A percentile compares a stretch with the other conserved stretches of the same genome.
Evolutionary conservation across 2,113 vertebrate species (phyloP).

Genomic region (Stercorarius parasiticus): DNA sequence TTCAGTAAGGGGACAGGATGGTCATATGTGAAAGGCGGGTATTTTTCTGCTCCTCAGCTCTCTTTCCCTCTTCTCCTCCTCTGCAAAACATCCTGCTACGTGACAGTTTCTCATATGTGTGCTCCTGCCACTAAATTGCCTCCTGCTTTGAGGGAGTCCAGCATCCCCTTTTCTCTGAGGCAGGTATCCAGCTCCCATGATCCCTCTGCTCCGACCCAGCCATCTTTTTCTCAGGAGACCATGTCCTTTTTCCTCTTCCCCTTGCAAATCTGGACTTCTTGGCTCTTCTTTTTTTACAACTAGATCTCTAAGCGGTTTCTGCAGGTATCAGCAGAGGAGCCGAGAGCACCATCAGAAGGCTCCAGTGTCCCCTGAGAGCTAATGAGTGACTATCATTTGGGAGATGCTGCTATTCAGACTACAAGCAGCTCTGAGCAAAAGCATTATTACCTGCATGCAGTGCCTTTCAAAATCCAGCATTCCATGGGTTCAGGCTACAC

Average conservation of each 20-base stretch:
- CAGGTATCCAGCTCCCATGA: not conserved
- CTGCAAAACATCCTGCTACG: not conserved
- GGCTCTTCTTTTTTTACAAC: not conserved
- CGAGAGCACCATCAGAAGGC: not conserved
- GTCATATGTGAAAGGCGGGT: not conserved
- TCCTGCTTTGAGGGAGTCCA: not conserved
- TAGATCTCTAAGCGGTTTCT: not conserved
- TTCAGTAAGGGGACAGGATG: not conserved
- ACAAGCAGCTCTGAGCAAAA: not conserved
- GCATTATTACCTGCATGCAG: not conserved
- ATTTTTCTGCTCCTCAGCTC: not conserved
- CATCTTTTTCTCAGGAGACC: not conserved
- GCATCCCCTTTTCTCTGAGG: not conserved
- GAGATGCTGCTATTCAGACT: not conserved
- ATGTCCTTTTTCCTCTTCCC: not conserved
- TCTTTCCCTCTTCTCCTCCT: not conserved
- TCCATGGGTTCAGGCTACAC: not conserved
- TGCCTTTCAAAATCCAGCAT: not conserved
- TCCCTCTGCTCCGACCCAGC: not conserved
- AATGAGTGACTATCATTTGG: not conserved
- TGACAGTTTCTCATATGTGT: not conserved
- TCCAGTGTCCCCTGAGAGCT: not conserved
- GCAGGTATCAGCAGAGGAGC: not conserved
- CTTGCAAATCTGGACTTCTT: not conserved
- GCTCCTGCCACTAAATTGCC: not conserved